Conservation (phyloP, 2,888 invertebrate species). For the Aplocera efformata region DNA sequence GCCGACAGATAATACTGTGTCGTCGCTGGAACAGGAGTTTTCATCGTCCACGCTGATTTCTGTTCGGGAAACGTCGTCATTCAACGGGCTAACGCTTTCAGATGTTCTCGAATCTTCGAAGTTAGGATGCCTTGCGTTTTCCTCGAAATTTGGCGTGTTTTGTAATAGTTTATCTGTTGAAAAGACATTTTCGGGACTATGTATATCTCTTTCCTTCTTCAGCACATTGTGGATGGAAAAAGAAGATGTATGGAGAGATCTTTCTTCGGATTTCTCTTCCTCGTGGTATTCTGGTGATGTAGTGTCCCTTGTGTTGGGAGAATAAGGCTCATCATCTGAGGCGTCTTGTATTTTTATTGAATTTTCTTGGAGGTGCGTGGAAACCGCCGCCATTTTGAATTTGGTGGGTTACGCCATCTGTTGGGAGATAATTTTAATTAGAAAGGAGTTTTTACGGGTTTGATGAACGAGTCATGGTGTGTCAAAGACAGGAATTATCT, state of each 20-base stretch:
- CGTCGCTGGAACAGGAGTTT: conserved; percentile 86
- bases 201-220: conserved; percentile 70
- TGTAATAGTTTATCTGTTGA: conserved; percentile 72
- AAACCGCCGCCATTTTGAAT: conserved; percentile 71
- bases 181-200: conserved; percentile 73
- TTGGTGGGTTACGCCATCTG: conserved; percentile 65
- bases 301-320: conserved; percentile 65
- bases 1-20: conserved; percentile 90
- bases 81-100: conserved; percentile 57
- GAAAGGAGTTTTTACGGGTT: no score
- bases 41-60: conserved; percentile 77
- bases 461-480: no score
- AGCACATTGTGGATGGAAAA: conserved; percentile 76
- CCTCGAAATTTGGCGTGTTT: conserved; percentile 67
- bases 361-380: conserved; percentile 64
- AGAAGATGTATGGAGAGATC: conserved; percentile 58
- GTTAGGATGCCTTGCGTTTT: neutral
- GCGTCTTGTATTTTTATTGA: conserved; percentile 67
- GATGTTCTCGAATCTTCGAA: conserved; percentile 41
- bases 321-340: conserved; percentile 72
- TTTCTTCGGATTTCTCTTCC: conserved; percentile 59
- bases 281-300: conserved; percentile 66
- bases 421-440: conserved; percentile 30
- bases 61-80: conserved; percentile 60
- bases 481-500: no score